Percentiles rank a stretch among this genome's conserved stretches.
These are phyloP conservation scores for Lepidocolaptes lacrymiger DNA, from an alignment of 2,797 vertebrate genomes.

Conservation along the genomic window DNA sequence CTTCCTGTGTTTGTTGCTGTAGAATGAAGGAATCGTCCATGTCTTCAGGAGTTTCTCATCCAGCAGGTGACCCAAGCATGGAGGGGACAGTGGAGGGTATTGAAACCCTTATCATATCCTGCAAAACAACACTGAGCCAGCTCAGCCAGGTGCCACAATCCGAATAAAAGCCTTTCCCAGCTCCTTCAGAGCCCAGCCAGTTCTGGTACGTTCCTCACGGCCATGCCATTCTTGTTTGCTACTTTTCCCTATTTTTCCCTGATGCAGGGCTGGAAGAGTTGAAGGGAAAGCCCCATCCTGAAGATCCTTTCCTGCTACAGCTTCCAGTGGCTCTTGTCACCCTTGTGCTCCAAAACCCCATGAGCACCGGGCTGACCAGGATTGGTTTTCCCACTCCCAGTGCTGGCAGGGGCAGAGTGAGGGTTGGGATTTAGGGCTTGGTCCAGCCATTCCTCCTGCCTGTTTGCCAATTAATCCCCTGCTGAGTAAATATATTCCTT, in stretches of 20 bases:
- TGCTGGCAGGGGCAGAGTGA: not conserved
- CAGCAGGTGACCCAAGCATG: not conserved
- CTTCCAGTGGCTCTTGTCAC: not conserved
- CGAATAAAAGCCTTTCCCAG: not conserved
- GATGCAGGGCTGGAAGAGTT: too few species aligned
- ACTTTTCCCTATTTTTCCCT: rapidly evolving
- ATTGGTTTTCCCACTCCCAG: not conserved
- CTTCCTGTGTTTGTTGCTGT: not conserved
- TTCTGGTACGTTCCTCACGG: not conserved
- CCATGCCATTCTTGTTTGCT: rapidly evolving
- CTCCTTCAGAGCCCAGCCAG: not conserved
- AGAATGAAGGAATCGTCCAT: not conserved
- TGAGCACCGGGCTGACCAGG: rapidly evolving
- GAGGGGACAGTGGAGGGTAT: not conserved
- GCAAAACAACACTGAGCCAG: rapidly evolving
- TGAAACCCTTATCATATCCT: rapidly evolving
- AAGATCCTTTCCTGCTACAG: not conserved
- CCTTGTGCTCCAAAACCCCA: not conserved
- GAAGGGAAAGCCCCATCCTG: not conserved
- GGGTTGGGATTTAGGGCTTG: constrained; percentile 34
- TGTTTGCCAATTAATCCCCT: constrained; percentile 37
- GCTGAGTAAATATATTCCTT: not conserved
- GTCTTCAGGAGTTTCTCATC: not conserved
- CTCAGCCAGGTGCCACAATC: not conserved
- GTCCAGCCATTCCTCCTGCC: constrained; percentile 23